These are phyloP conservation scores for Himalopsyche kuldschensis DNA, from an alignment of 2,888 invertebrate genomes.

Conservation along the genomic window DNA sequence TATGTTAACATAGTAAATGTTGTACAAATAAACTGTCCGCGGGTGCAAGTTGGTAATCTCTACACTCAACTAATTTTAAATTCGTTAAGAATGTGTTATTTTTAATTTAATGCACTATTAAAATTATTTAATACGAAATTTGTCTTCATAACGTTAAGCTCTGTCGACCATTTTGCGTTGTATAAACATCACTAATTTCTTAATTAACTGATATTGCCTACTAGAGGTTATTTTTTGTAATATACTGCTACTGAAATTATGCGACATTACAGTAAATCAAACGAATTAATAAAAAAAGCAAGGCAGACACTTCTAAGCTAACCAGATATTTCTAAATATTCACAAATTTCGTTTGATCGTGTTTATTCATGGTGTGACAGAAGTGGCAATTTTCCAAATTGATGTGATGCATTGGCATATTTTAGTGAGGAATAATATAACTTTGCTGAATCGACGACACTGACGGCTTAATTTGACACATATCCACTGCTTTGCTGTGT, in stretches of 20 bases:
- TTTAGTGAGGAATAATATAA: neutral
- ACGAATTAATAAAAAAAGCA: neutral
- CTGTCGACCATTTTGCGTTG: too few relatives aligned
- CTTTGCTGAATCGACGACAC: neutral
- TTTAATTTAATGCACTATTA: too few relatives aligned
- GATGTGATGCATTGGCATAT: neutral
- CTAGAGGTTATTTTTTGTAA: neutral
- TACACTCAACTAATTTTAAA: too few relatives aligned
- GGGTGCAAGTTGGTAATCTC: too few relatives aligned
- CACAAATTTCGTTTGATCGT: neutral
- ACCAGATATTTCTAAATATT: neutral
- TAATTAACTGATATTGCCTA: neutral
- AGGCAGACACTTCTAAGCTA: neutral
- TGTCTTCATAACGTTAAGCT: too few relatives aligned
- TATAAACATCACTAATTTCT: neutral
- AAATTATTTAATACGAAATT: too few relatives aligned
- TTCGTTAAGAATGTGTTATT: too few relatives aligned
- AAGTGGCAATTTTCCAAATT: neutral
- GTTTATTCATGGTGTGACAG: neutral
- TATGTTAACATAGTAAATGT: too few relatives aligned
- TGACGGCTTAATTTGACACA: neutral
- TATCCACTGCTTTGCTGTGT: too few relatives aligned
- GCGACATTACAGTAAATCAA: neutral
- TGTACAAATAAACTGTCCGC: too few relatives aligned
- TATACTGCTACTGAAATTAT: neutral